Evolutionary conservation across 2,888 invertebrate genomes (phyloP), one percentile per base, ranked within the genome.

Genomic region (Scaptodrosophila latifasciaeformis): DNA sequence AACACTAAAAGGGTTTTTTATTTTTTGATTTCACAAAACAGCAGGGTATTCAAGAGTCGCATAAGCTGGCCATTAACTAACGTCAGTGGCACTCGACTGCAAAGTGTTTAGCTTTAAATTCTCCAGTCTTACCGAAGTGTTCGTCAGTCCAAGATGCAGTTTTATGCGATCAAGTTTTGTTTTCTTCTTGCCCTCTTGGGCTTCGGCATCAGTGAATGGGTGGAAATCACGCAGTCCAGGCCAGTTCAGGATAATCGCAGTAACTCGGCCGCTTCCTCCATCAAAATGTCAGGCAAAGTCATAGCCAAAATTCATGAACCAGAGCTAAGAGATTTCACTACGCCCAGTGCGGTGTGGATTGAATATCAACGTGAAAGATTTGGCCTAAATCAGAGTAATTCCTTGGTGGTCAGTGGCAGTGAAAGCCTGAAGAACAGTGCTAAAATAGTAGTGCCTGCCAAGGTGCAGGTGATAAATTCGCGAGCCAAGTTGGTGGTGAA

Each of bases 301-400:
- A 21, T 40, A 5, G 40, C 40, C 21, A 17, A 37, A 10, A 37
- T 17, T 4, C n/a, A 44, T 40, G 13, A 30, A n/a, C 3, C n/a
- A n/a, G 29, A 45, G 24, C 12, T n/a, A 6, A 1, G 62, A 62
- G 24, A 24, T 2, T 64, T 76, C 1, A 69, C 46, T 13, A 82
- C 72, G 2, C 85, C 85, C 21, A 86, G 84, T 53, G 64, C 78
- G 7, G 78, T 75, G 13, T 86, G 86, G 86, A 60, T 85, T 21
- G 79, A 81, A 35, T 86, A 86, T 62, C 86, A 86, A 53, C 78
- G 76, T 3, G 82, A 86, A 44, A 72, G 86, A 1, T 84, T 83
- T 45, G 68, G 67, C 15, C 46, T 62, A 6, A 62, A 54, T 9
- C 66, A 67, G n/a, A 54, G 61, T 12, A 70, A 62, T 35, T 59